A percentile compares a stretch with the other conserved stretches of the same genome.
phyloP scores from a whole-genome alignment of 2,113 vertebrate genomes.

The Anseranas semipalmata region DNA sequence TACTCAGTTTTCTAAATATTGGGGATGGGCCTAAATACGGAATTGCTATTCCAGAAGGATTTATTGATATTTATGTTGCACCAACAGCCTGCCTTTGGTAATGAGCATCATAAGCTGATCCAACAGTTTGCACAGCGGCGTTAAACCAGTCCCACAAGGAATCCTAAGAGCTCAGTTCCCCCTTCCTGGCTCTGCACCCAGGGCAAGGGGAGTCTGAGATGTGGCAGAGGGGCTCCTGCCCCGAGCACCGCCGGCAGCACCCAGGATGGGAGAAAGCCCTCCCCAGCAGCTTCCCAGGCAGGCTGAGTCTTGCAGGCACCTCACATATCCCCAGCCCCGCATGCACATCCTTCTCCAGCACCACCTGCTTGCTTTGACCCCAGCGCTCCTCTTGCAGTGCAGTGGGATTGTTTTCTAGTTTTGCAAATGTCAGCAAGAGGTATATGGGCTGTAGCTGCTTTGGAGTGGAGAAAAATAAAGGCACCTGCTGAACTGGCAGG shows the following conservation, averaged over 20 bases:
- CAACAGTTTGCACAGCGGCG: rapidly evolving
- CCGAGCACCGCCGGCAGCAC: background rate
- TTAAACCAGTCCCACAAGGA: rapidly evolving
- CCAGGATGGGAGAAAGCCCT: background rate
- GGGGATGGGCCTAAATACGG: background rate
- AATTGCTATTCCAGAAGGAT: background rate
- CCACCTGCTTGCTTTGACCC: background rate
- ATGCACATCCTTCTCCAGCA: background rate
- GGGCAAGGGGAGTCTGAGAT: background rate
- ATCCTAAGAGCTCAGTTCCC: background rate
- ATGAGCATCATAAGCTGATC: background rate
- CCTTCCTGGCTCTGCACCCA: background rate
- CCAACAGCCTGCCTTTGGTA: background rate
- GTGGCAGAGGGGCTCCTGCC: background rate
- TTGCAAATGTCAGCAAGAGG: background rate
- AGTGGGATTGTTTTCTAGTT: background rate
- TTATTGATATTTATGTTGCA: background rate
- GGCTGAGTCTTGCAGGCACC: background rate
- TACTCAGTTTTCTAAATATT: background rate
- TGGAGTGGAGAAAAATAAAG: background rate
- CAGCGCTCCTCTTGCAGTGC: background rate
- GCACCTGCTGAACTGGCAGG: background rate
- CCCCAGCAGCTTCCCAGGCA: background rate
- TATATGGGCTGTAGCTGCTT: background rate
- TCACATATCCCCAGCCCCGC: rapidly evolving